Base-by-base conservation (phyloP, 2,797 vertebrate genomes). In the Scolopax bukidnonensis region DNA sequence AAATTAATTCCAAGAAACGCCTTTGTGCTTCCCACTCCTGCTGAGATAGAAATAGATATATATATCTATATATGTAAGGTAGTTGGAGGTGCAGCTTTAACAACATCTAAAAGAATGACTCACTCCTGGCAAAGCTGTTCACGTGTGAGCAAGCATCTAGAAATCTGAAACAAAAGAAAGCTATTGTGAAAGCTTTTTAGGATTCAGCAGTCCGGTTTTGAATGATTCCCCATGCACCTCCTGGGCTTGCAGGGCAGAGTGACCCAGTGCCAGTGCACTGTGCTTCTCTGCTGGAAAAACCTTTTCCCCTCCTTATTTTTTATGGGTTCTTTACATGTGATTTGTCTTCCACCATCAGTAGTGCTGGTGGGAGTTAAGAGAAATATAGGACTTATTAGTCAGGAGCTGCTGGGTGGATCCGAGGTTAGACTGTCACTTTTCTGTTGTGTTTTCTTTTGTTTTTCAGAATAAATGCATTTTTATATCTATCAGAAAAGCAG, bases 251-350 rank as follows among this genome's bases (percentile, higher is more conserved):
- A 61, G 76, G 45, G 14, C 21, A 50, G 51, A 70, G 67, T 45
- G 43, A 45, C 56, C 54, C 56, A 54, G 50, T 14, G 21, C 47
- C 47, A 48, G 4, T 18, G 53, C 5, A 5, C 40, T 59, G 38
- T 11, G 15, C 20, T 43, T 4, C 27, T 84, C 45, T 45, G 16
- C 40, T 21, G 32, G 11, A 18, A 84, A 87, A 54, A 59, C 21
- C 28, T 63, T 87, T 64, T 45, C 25, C 28, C 38, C 16, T 90
- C 43, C n/a, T 65, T 61, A 51, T 84, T 91, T 94, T 86, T 40
- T 43, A 6, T 51, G 56, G 12, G 40, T 75, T 36, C 67, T 74
- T 87, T 73, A 79, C 23, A 36, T 59, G 27, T 61, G 38, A 41
- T 79, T 87, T 64, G 21, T 87, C 57, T 93, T 79, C 84, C 41